Conservation (phyloP, 2,113 vertebrate species). For the Pleuronectes platessa region DNA sequence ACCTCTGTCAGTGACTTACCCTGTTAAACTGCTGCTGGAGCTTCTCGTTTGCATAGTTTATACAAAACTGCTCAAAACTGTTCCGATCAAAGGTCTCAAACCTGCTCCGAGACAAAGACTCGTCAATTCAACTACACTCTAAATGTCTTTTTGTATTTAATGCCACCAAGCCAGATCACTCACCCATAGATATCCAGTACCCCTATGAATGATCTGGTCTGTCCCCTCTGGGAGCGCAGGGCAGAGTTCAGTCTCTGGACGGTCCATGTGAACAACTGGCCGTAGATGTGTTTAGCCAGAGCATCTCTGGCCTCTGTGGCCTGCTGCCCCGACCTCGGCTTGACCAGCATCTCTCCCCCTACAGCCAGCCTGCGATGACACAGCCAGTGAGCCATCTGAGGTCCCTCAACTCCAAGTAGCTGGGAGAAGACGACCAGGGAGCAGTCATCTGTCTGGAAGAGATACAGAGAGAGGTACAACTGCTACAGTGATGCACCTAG, state of each 20-base stretch:
- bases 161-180: constrained; percentile 17
- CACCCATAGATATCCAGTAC: constrained; percentile 86
- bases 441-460: constrained; percentile 70
- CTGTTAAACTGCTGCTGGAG: constrained; percentile 87
- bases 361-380: constrained; percentile 83
- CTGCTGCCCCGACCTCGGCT: constrained; percentile 81
- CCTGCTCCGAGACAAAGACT: constrained; percentile 60
- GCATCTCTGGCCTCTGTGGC: constrained; percentile 74
- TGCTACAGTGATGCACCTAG: not conserved
- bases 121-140: not conserved
- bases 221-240: constrained; percentile 63
- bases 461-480: not conserved
- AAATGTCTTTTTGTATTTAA: not conserved
- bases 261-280: constrained; percentile 82
- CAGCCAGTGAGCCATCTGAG: constrained; percentile 83
- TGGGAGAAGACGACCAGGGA: constrained; percentile 79
- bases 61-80: constrained; percentile 89
- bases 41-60: constrained; percentile 88
- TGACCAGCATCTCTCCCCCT: constrained; percentile 80
- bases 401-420: constrained; percentile 79
- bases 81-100: constrained; percentile 87
- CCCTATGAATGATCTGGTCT: constrained; percentile 75
- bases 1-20: constrained; percentile 67
- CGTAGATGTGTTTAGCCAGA: constrained; percentile 83
- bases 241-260: constrained; percentile 82